These are phyloP conservation scores for Trachymyrmex cornetzi DNA, from an alignment of 1,140 invertebrate species.

Conservation along the genomic window DNA sequence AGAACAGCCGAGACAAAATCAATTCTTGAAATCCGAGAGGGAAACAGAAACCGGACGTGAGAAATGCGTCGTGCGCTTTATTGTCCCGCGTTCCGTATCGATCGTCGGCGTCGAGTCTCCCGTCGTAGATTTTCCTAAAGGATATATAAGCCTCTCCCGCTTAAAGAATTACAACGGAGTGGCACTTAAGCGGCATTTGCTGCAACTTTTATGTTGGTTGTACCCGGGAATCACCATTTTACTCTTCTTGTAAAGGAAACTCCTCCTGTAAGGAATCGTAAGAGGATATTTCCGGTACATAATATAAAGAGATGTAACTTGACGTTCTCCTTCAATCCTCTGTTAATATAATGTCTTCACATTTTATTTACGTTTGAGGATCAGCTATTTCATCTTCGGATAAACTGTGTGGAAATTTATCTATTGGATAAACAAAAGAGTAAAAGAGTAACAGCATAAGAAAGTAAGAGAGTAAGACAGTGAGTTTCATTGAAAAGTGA, in stretches of 20 bases:
- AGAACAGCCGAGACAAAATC: constrained; percentile 61
- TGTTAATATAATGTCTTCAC: background rate
- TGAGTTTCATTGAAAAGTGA: too few relatives aligned
- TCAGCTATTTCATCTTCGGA: too few relatives aligned
- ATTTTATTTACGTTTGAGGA: background rate
- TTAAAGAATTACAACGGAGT: constrained; percentile 72
- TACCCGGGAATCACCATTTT: constrained; percentile 17
- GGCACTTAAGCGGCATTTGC: constrained; percentile 27
- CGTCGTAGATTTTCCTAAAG: constrained; percentile 66
- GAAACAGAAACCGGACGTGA: constrained; percentile 72
- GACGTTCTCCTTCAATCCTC: background rate
- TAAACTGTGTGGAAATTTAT: too few relatives aligned
- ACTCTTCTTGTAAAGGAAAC: constrained; percentile 19
- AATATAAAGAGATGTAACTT: constrained; percentile 16
- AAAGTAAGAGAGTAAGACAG: too few relatives aligned
- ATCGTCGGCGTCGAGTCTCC: constrained; percentile 61
- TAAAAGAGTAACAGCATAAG: too few relatives aligned
- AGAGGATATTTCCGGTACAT: background rate
- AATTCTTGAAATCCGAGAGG: constrained; percentile 71
- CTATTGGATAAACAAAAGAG: too few relatives aligned
- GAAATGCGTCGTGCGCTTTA: constrained; percentile 69
- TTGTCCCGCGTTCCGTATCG: constrained; percentile 72
- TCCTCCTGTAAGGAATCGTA: background rate
- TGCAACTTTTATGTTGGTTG: constrained; percentile 7
- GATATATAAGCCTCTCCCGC: constrained; percentile 62